Conservation (phyloP, 1,140 invertebrate genomes). For the Lordiphosa mommai region DNA sequence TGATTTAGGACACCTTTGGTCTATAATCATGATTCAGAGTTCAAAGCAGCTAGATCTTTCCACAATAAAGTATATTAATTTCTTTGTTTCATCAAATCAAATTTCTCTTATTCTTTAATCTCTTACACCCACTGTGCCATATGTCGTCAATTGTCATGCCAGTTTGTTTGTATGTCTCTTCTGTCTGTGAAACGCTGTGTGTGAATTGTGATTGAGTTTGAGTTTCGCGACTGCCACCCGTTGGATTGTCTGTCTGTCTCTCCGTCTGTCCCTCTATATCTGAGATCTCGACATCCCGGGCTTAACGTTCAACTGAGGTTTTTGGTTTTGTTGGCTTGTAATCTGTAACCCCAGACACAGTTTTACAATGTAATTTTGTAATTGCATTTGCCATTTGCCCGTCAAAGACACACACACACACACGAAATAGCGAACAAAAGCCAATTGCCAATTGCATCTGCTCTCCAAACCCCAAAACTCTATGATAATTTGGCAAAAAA, state of each 20-base stretch:
- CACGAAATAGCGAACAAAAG: conserved; percentile 23
- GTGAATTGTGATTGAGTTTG: conserved; percentile 43
- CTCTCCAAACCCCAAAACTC: background rate
- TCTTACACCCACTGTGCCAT: conserved; percentile 21
- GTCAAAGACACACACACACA: conserved; percentile 21
- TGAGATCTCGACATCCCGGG: conserved; percentile 32
- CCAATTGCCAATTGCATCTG: conserved; percentile 44
- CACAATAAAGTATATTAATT: no score
- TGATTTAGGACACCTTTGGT: no score
- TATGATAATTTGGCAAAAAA: conserved; percentile 4
- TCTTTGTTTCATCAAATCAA: no score
- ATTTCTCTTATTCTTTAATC: background rate
- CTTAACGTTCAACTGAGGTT: conserved; percentile 41
- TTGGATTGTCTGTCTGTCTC: conserved; percentile 8
- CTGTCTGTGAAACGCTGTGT: conserved; percentile 5
- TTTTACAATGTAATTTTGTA: conserved; percentile 73
- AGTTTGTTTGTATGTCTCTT: conserved; percentile 25
- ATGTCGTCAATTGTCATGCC: conserved; percentile 19
- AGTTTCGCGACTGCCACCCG: conserved; percentile 39
- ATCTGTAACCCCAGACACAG: conserved; percentile 51
- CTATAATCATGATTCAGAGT: no score
- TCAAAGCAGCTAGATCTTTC: no score
- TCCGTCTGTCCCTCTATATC: conserved; percentile 9
- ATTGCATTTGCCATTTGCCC: conserved; percentile 51
- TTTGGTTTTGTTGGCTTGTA: conserved; percentile 42